Percentiles rank a stretch among this genome's conserved stretches.
Evolutionary conservation across 2,888 invertebrate genomes (phyloP).

Genomic region (Dendrolimus houi): DNA sequence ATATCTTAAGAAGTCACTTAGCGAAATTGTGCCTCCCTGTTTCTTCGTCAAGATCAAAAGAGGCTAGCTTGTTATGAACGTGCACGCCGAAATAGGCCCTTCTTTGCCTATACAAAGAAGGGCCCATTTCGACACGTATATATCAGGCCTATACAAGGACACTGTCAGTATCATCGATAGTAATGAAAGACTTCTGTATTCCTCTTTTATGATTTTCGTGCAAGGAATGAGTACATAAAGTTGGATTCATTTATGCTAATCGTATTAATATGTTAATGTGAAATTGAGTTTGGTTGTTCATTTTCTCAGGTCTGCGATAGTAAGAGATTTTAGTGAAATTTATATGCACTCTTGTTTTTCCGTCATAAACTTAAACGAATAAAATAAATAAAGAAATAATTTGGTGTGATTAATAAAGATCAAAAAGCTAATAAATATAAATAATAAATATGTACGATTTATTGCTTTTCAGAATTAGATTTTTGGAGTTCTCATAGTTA

Average conservation of each 20-base stretch:
- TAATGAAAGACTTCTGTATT: background rate
- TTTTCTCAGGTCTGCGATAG: too few species aligned
- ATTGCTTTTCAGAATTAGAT: too few species aligned
- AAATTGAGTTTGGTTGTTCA: too few species aligned
- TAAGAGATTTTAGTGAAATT: too few species aligned
- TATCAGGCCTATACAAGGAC: background rate
- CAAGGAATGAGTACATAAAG: background rate
- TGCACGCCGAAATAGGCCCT: slow-evolving; percentile 7
- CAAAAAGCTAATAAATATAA: too few species aligned
- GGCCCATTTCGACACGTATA: background rate
- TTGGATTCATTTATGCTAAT: background rate
- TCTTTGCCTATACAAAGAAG: slow-evolving; percentile 4
- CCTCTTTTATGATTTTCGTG: background rate
- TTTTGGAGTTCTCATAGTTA: too few species aligned
- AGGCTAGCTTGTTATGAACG: slow-evolving; percentile 15
- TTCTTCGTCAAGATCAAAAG: slow-evolving; percentile 24
- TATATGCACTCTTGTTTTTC: too few species aligned
- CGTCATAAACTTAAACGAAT: too few species aligned
- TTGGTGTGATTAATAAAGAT: too few species aligned
- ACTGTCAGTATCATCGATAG: slow-evolving; percentile 1
- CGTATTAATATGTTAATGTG: too few species aligned
- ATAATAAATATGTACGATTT: too few species aligned
- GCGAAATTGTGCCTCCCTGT: slow-evolving; percentile 24
- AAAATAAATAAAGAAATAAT: too few species aligned
- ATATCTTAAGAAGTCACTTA: slow-evolving; percentile 16